Percentiles rank a stretch among this genome's conserved stretches.
Conservation (phyloP, 1,140 invertebrate genomes). For the Drosophila nannoptera region DNA sequence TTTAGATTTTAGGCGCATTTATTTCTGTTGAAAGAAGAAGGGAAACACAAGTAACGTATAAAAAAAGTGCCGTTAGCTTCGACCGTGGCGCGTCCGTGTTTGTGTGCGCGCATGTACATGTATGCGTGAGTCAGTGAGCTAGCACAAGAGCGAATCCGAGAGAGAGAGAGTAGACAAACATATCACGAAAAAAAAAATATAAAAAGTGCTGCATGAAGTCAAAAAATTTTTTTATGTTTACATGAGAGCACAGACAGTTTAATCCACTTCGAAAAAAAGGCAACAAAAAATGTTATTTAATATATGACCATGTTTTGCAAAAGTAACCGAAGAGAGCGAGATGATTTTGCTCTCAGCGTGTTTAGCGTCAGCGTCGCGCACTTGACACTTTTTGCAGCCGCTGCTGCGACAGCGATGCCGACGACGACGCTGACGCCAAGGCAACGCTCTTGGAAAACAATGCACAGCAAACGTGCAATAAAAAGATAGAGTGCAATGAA, state of each 20-base stretch:
- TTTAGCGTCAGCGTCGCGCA: slow-evolving; percentile 35
- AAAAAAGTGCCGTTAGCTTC: slow-evolving; percentile 62
- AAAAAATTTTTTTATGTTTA: slow-evolving; percentile 21
- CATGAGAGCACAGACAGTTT: slow-evolving; percentile 18
- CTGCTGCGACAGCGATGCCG: slow-evolving; percentile 2
- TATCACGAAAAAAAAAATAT: slow-evolving; percentile 10
- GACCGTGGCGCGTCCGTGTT: slow-evolving; percentile 42
- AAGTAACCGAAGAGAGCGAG: slow-evolving; percentile 12
- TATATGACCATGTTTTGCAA: slow-evolving; percentile 42
- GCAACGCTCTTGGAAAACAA: slow-evolving; percentile 36
- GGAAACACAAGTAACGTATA: slow-evolving; percentile 5
- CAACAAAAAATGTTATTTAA: slow-evolving; percentile 31
- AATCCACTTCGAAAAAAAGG: too few relatives aligned
- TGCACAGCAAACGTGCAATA: slow-evolving; percentile 34
- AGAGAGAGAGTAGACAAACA: slow-evolving; percentile 4
- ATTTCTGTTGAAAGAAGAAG: slow-evolving; percentile 24
- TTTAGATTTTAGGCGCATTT: slow-evolving; percentile 40
- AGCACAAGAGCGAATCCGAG: slow-evolving; percentile 5
- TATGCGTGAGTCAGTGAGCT: slow-evolving; percentile 28
- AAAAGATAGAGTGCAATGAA: slow-evolving; percentile 30
- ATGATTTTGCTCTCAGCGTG: slow-evolving; percentile 14
- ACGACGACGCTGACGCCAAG: slow-evolving; percentile 17
- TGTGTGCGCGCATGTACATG: slow-evolving; percentile 42
- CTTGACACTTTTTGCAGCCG: slow-evolving; percentile 43
- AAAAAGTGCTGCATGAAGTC: slow-evolving; percentile 21